These are phyloP conservation scores for Cantharis rufa DNA, from an alignment of 2,888 invertebrate species.

Conservation along the genomic window DNA sequence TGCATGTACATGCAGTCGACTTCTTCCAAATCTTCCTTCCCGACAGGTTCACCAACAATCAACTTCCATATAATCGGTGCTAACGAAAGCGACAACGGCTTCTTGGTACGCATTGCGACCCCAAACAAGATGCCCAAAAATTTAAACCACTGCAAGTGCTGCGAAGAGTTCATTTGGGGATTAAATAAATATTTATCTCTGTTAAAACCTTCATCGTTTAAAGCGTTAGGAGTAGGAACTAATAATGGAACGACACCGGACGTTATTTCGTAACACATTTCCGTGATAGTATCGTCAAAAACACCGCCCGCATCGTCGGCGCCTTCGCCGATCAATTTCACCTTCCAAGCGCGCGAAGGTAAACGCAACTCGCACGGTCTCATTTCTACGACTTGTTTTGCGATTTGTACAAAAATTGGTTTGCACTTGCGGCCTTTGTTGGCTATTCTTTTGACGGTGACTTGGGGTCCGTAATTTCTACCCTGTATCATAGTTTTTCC, in stretches of 20 bases:
- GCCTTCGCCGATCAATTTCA: conserved; percentile 67
- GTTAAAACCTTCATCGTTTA: conserved; percentile 66
- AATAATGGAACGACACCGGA: conserved; percentile 62
- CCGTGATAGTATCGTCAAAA: conserved; percentile 71
- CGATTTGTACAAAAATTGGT: conserved; percentile 66
- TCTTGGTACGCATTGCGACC: conserved; percentile 68
- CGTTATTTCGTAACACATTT: conserved; percentile 68
- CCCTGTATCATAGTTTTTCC: conserved; percentile 71
- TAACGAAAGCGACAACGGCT: conserved; percentile 66
- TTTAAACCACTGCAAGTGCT: conserved; percentile 63
- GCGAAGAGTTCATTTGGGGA: conserved; percentile 60
- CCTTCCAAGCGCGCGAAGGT: conserved; percentile 69
- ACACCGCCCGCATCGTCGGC: conserved; percentile 73
- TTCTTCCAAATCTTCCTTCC: conserved; percentile 66
- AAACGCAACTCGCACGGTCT: conserved; percentile 62
- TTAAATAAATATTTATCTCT: conserved; percentile 66
- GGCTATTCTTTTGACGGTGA: conserved; percentile 64
- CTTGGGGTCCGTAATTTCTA: conserved; percentile 68
- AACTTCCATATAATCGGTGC: conserved; percentile 68
- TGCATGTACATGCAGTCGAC: conserved; percentile 63
- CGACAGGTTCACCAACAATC: conserved; percentile 62
- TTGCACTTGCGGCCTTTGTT: conserved; percentile 61
- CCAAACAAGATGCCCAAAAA: conserved; percentile 67
- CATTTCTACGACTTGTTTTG: conserved; percentile 65
- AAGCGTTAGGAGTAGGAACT: conserved; percentile 65